These are phyloP conservation scores for Pteropus alecto DNA, from an alignment of 2,113 vertebrate genomes.

Conservation along the genomic window DNA sequence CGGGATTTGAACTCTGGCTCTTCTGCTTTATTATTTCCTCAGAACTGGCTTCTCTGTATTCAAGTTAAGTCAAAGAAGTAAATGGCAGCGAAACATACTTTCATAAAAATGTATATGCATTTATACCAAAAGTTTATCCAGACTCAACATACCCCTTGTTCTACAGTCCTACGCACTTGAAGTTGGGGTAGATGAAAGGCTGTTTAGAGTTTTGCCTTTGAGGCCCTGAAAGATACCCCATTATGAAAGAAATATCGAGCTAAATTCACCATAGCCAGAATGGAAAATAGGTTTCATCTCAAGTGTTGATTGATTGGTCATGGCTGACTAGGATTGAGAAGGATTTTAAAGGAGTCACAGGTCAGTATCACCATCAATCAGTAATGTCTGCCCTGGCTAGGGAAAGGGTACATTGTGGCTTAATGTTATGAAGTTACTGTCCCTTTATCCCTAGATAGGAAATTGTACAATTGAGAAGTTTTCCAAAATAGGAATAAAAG, in stretches of 20 bases:
- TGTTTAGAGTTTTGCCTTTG: not conserved
- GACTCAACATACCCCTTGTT: not conserved
- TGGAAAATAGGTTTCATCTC: not conserved
- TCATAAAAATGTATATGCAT: not conserved
- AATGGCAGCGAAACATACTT: not conserved
- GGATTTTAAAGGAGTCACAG: not conserved
- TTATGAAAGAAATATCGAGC: constrained; percentile 11
- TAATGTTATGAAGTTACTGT: not conserved
- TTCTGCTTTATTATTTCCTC: not conserved
- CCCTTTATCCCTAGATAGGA: not conserved
- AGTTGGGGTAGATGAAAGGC: not conserved
- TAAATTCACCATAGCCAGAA: not conserved
- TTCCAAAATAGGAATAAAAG: constrained; percentile 28
- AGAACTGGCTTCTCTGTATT: not conserved
- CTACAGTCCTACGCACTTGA: not conserved
- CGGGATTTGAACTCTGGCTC: not conserved
- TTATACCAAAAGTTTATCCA: not conserved
- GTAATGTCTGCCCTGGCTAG: not conserved
- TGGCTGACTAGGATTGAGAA: not conserved
- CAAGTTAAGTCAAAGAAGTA: not conserved
- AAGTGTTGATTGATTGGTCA: not conserved
- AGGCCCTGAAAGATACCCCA: not conserved
- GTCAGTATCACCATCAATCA: not conserved
- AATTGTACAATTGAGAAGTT: not conserved
- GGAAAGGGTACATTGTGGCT: no score